Conservation (phyloP, 2,888 invertebrate genomes). For the Acrobasis consociella region DNA sequence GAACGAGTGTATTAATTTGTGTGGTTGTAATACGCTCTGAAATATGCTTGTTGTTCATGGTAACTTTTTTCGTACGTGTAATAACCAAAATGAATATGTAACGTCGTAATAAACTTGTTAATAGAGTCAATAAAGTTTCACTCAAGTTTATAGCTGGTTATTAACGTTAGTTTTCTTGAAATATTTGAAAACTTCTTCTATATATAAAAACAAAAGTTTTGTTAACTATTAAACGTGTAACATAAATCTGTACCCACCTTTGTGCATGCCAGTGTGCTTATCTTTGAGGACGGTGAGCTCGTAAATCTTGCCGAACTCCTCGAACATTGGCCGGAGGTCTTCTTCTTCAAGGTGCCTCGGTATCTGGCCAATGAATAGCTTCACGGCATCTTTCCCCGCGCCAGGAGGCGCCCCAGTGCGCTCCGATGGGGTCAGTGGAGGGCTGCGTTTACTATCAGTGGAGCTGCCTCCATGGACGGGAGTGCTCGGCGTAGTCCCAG, state of each 20-base stretch:
- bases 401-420: conserved; percentile 72
- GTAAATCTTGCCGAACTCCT: conserved; percentile 96
- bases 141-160: too few species aligned
- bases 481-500: conserved; percentile 72
- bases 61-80: background rate
- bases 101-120: background rate
- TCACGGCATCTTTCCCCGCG: conserved; percentile 85
- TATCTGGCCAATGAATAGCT: conserved; percentile 96
- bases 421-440: conserved; percentile 70
- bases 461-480: conserved; percentile 57
- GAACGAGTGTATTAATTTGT: conserved; percentile 12
- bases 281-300: conserved; percentile 97
- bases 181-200: background rate
- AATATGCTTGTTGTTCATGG: background rate
- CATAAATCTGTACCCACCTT: conserved; percentile 85
- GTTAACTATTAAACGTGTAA: background rate
- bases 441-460: conserved; percentile 49
- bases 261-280: conserved; percentile 97
- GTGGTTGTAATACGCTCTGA: background rate
- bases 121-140: too few species aligned
- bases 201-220: background rate
- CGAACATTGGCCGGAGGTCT: conserved; percentile 94
- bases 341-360: conserved; percentile 94
- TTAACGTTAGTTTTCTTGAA: too few species aligned
- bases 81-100: background rate